These are phyloP conservation scores for Augochlorella aurata DNA, from an alignment of 2,888 invertebrate genomes.

Conservation along the genomic window DNA sequence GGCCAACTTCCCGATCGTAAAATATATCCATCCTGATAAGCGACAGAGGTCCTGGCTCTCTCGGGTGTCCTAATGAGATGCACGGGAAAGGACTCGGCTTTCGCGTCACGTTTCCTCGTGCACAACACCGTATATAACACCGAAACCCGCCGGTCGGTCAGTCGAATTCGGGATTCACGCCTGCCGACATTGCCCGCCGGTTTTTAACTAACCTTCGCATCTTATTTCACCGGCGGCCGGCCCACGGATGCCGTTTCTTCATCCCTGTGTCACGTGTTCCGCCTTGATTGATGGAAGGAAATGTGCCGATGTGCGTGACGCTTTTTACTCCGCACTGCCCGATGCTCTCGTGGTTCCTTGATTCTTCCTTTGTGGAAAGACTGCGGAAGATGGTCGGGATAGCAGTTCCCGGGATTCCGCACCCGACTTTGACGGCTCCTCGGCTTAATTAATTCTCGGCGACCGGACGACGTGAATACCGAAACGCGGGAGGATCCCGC, in stretches of 20 bases:
- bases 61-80: slow-evolving; percentile 72
- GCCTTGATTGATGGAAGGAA: slow-evolving; percentile 53
- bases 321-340: slow-evolving; percentile 7
- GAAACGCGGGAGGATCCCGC: neutral
- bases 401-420: slow-evolving; percentile 1
- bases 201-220: neutral
- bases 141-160: slow-evolving; percentile 39
- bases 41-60: slow-evolving; percentile 54
- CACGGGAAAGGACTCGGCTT: slow-evolving; percentile 71
- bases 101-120: slow-evolving; percentile 74
- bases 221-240: neutral
- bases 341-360: neutral
- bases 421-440: neutral
- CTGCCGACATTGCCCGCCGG: neutral
- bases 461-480: neutral
- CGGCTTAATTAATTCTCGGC: slow-evolving; percentile 6
- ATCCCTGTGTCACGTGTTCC: slow-evolving; percentile 40
- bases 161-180: slow-evolving; percentile 62
- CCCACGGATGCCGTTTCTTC: no score
- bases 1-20: slow-evolving; percentile 70
- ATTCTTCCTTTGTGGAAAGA: slow-evolving; percentile 22
- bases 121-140: slow-evolving; percentile 47
- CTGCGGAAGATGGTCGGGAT: neutral
- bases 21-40: slow-evolving; percentile 71
- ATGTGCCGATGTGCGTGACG: slow-evolving; percentile 41